Percentiles rank a stretch among this genome's conserved stretches.
These are phyloP conservation scores for Gulo gulo DNA, from an alignment of 2,113 vertebrate genomes.

Conservation along the genomic window DNA sequence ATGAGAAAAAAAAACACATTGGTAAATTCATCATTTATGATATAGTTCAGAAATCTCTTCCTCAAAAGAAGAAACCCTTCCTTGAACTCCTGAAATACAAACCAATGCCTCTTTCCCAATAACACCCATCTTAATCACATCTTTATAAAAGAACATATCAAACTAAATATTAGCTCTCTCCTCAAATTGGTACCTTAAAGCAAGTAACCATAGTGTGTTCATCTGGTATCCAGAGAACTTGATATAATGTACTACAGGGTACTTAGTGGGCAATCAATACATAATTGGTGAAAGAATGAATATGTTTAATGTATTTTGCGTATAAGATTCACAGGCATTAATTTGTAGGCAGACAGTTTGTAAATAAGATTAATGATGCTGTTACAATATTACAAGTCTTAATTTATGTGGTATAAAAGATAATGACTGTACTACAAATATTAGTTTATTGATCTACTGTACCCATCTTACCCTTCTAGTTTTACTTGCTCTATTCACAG, in stretches of 20 bases:
- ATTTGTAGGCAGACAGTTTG: neutral
- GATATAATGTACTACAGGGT: neutral
- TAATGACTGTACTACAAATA: neutral
- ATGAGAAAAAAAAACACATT: neutral
- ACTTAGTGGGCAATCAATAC: neutral
- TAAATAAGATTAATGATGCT: constrained; percentile 52
- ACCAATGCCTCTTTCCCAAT: neutral
- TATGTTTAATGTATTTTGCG: constrained; percentile 11
- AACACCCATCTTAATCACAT: neutral
- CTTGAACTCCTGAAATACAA: neutral
- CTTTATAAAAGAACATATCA: neutral
- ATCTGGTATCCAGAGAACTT: neutral
- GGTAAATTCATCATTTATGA: neutral
- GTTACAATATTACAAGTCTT: constrained; percentile 18
- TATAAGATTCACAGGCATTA: constrained; percentile 18
- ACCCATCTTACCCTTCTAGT: neutral
- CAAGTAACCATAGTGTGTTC: neutral
- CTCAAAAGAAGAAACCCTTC: neutral
- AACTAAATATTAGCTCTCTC: neutral
- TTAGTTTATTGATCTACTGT: neutral
- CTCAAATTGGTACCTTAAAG: neutral
- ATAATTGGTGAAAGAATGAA: constrained; percentile 50
- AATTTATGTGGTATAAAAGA: constrained; percentile 9
- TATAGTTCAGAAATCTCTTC: neutral
- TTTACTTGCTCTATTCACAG: neutral